Conservation (phyloP, 92 coral and sea anemone species). For the Micromussa lordhowensis region DNA sequence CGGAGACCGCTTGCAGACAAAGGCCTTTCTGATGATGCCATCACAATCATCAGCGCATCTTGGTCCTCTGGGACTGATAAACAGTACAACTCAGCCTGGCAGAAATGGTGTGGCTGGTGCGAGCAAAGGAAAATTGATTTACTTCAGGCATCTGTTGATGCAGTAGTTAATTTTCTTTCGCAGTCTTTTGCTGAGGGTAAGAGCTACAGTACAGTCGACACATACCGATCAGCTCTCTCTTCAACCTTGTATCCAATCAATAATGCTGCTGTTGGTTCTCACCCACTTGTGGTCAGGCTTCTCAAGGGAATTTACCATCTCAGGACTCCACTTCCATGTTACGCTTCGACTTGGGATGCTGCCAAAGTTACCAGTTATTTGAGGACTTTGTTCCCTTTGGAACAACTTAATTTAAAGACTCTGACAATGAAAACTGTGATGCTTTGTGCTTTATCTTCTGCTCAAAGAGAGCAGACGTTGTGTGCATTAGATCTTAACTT, state of each 20-base stretch:
- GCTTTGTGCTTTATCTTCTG: conserved; percentile 53
- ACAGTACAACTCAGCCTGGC: no score
- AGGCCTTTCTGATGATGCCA: no score
- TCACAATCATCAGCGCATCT: no score
- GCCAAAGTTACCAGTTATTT: conserved; percentile 60
- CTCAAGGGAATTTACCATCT: conserved; percentile 60
- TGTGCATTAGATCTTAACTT: no score
- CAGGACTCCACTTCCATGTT: conserved; percentile 56
- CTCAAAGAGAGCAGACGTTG: conserved; percentile 65
- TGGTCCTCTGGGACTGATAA: no score
- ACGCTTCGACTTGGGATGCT: conserved; percentile 68
- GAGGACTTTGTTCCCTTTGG: conserved; percentile 30
- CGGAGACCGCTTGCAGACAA: no score
- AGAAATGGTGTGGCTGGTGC: conserved; percentile 72
- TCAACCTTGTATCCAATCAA: conserved; percentile 43
- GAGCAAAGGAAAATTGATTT: conserved; percentile 34
- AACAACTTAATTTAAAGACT: conserved; percentile 46
- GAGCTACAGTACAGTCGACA: conserved; percentile 64
- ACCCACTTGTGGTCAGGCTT: conserved; percentile 55
- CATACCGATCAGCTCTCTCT: conserved; percentile 63
- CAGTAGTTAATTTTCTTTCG: conserved; percentile 58
- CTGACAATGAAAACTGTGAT: conserved; percentile 40
- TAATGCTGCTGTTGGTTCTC: conserved; percentile 53
- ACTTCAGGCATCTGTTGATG: conserved; percentile 29
- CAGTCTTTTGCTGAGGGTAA: conserved; percentile 53